Base-by-base conservation (phyloP, 2,113 vertebrate species). In the Urocynchramus pylzowi region DNA sequence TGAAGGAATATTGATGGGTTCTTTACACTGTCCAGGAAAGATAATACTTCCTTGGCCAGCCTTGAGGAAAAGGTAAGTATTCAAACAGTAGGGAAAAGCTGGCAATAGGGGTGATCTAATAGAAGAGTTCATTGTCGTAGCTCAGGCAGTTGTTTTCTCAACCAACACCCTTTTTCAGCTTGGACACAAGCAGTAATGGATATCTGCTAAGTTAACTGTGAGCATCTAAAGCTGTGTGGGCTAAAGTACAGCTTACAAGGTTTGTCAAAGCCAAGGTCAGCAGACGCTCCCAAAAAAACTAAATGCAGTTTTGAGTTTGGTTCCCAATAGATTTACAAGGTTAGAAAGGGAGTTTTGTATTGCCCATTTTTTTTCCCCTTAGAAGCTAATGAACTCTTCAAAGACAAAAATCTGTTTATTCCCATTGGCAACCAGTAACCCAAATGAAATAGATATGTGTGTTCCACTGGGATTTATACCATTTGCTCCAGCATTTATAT, bases 321-420 rank as follows among this genome's bases (percentile, higher is more conserved):
- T 37, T 95, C 92, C 82, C 69, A 65, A 17, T 65, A 90, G 80
- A 52, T 93, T 89, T 89, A 50, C 41, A 93, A 71, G 24, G 35
- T 90, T 94, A 89, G 44, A 82, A 95, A 74, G 20, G 28, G 7
- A 49, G 57, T 53, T 94, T 91, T 83, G 27, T 78, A 16, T 65
- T 85, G 13, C 15, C 21, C 9, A 80, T 30, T 82, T 57, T 79
- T 50, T 79, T 35, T 5, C 19, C 49, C 27, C 54, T 73, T 94
- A 85, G 35, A 92, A 97, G 63, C 60, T 89, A 93, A 93, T 78
- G 78, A 93, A 28, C 56, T 87, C 91, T 95, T 97, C 90, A 96
- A 95, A 83, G 89, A 88, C 47, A 84, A 85, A 97, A 96, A 81
- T 93, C 65, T 95, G 78, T 95, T 95, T 97, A 96, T 97, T 96